phyloP scores from a whole-genome alignment of 92 coral and sea anemone species.

The Isaurus tuberculatus region DNA sequence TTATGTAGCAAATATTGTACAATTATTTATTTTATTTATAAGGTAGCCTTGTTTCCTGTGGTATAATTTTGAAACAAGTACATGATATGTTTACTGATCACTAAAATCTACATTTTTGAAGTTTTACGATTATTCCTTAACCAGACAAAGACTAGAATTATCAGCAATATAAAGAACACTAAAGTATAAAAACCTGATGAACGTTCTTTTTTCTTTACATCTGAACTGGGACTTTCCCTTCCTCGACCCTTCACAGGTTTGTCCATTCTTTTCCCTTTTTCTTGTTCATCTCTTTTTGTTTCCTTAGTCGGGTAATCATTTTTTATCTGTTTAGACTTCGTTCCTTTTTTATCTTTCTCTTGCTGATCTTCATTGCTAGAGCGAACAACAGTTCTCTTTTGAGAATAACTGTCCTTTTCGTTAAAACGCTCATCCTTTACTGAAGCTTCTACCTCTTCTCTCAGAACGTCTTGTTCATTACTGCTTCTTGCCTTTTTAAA shows the following conservation, averaged over 20 bases:
- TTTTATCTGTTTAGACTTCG: neutral
- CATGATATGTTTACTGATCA: neutral
- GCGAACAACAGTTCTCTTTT: conserved; percentile 27
- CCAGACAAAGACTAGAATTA: neutral
- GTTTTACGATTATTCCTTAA: neutral
- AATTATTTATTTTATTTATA: too few species aligned
- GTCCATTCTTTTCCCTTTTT: conserved; percentile 11
- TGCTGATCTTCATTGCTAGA: neutral
- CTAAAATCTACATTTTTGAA: neutral
- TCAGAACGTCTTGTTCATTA: neutral
- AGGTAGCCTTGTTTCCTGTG: too few species aligned
- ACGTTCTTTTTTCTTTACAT: conserved; percentile 9
- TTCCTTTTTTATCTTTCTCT: conserved; percentile 21
- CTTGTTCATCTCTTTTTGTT: conserved; percentile 14
- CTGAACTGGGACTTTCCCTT: neutral
- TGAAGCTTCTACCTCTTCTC: neutral
- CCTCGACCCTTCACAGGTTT: neutral
- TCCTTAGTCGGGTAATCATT: neutral
- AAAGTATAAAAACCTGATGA: conserved; percentile 22
- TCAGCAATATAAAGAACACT: neutral
- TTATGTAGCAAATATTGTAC: too few species aligned
- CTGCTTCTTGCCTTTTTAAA: conserved; percentile 1
- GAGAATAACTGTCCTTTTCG: conserved; percentile 13
- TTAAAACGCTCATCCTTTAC: neutral
- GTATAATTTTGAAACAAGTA: too few species aligned